Evolutionary conservation across 2,113 vertebrate species (phyloP), one percentile per base, ranked within the genome.

Genomic region (Bubo blakistoni): DNA sequence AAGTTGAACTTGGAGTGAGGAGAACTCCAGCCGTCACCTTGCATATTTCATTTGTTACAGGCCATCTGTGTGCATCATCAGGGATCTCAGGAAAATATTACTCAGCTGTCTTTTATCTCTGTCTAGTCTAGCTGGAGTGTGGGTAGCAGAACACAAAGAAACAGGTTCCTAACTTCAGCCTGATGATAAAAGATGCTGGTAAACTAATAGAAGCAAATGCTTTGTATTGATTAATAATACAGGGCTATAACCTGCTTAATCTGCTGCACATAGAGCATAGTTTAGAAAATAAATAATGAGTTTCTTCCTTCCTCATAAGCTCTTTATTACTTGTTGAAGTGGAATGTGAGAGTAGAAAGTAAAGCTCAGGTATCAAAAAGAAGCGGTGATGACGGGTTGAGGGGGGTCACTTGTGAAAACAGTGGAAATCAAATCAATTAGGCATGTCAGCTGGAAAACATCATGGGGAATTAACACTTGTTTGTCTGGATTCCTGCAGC

Each of bases 401-500:
- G 70, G 92, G 95, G 94, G 93, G 97, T 84, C 72, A 94, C 93
- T 97, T 91, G 92, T 96, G 97, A 92, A 97, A 97, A 97, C 86
- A 96, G 95, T 95, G 94, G 94, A 97, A 97, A 98, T 96, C 93
- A 97, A 96, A 94, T 98, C 95, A 96, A 96, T 97, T 97, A 97
- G 89, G 95, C 54, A 74, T 86, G 95, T 98, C 97, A 95, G 89
- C 96, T 98, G 88, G 96, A 97, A 98, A 97, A 95, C 87, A 92
- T 96, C 93, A 97, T 90, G 81, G 83, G 94, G 77, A 92, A 92
- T 97, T 92, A 97, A 90, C 67, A 81, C 87, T 96, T 94, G 88
- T 92, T 95, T 96, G 87, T 83, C 92, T 97, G 95, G 74, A 90
- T 97, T 97, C 90, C 79, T 94, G 61, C 30, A 92, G 81, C 90